A percentile compares a stretch with the other conserved stretches of the same genome.
Conservation (phyloP, 2,888 invertebrate genomes). For the Diarsia brunnea region DNA sequence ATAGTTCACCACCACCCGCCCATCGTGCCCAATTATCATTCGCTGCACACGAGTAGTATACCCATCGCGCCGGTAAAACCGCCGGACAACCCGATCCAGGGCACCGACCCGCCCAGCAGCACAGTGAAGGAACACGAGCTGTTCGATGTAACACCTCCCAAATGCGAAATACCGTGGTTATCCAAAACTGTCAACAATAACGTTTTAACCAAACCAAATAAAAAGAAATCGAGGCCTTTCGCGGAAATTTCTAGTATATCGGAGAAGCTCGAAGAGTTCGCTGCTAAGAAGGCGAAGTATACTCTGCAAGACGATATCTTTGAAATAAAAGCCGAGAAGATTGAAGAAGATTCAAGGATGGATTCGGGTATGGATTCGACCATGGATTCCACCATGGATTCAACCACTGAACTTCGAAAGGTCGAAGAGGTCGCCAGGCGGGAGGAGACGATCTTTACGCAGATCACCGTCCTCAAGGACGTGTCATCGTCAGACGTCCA, state of each 20-base stretch:
- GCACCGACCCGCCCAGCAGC: slow-evolving; percentile 87
- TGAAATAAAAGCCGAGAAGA: slow-evolving; percentile 55
- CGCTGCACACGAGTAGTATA: slow-evolving; percentile 86
- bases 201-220: slow-evolving; percentile 82
- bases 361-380: slow-evolving; percentile 71
- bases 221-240: slow-evolving; percentile 84
- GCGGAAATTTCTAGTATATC: slow-evolving; percentile 85
- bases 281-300: slow-evolving; percentile 68
- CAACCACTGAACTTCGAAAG: slow-evolving; percentile 76
- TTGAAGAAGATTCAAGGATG: slow-evolving; percentile 57
- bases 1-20: slow-evolving; percentile 84
- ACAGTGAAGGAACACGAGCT: slow-evolving; percentile 85
- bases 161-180: slow-evolving; percentile 88
- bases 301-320: slow-evolving; percentile 53
- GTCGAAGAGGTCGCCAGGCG: slow-evolving; percentile 84
- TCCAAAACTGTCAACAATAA: slow-evolving; percentile 89
- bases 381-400: slow-evolving; percentile 67
- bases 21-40: slow-evolving; percentile 82
- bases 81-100: slow-evolving; percentile 88
- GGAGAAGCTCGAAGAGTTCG: slow-evolving; percentile 80
- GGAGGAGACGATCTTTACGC: slow-evolving; percentile 87
- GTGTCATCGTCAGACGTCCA: slow-evolving; percentile 85
- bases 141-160: slow-evolving; percentile 77
- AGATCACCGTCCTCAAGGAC: slow-evolving; percentile 88
- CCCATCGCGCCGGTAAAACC: slow-evolving; percentile 88